Base-by-base conservation (phyloP, 2,888 invertebrate genomes). In the Metacarcinus magister region DNA sequence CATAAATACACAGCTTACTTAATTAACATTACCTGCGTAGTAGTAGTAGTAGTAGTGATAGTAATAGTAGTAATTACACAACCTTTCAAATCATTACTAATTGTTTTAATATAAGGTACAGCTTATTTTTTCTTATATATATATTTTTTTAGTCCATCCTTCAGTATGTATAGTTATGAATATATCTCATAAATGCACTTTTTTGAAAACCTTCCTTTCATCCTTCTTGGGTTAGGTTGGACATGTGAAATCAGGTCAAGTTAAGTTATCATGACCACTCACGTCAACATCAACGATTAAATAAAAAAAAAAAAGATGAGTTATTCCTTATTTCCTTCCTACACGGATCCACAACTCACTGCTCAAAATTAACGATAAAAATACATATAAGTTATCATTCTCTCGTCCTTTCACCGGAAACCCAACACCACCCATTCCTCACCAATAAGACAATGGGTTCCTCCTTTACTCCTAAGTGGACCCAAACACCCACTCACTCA, bases 1-100 rank as follows among this genome's bases (percentile, higher is more conserved):
- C 39, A 87, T 87, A 87, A 87, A 87, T 39, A 87, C 87, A 87
- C 87, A 87, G n/a, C 87, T 39, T 87, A 87, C 13, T 87, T 87
- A 32, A 87, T 10, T 2, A 87, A 67, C 13, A 67, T 19, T 87
- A 87, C 23, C 32, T 87, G 39, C 32, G 13, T 75, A 28, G n/a
- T 39, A 16, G 39, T 39, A 87, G 2, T n/a, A 87, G 16, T 39
- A 67, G 23, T 23, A 67, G 23, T 23, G 7, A 67, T 67, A 67
- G 5, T 67, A 67, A 67, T 67, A 23, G 23, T 67, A 23, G 23
- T 67, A 67, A 67, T 23, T 67, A 87, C 32, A 87, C 39, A 87
- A 87, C 32, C 39, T 16, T 13, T 16, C 39, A 87, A 87, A 87
- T 87, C 75, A 75, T 75, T 75, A 75, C 5, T 23, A 75, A n/a